phyloP scores from a whole-genome alignment of 2,888 invertebrate genomes.

The Hypercompe scribonia region DNA sequence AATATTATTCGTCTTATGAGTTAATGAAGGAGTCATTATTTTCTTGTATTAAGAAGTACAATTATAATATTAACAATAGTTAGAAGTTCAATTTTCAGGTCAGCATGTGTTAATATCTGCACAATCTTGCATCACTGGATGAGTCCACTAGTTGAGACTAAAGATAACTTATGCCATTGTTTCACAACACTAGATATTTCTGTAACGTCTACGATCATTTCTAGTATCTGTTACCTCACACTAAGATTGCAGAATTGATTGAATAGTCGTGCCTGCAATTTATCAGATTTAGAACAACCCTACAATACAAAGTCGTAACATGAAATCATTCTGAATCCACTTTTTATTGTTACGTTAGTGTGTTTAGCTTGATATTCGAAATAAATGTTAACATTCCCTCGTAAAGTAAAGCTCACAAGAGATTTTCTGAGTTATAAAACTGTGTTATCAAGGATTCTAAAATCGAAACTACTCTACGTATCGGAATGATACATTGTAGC shows the following conservation, averaged over 20 bases:
- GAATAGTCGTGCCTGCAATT: constrained; percentile 19
- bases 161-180: constrained; percentile 25
- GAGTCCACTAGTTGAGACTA: no score
- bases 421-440: constrained; percentile 45
- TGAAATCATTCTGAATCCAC: constrained; percentile 6
- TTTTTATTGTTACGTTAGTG: constrained; percentile 36
- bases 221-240: constrained; percentile 36
- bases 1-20: background rate
- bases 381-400: constrained; percentile 43
- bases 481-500: constrained; percentile 33
- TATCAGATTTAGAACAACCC: constrained; percentile 24
- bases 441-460: constrained; percentile 38
- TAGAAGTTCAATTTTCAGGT: constrained; percentile 31
- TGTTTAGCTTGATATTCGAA: constrained; percentile 36
- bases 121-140: constrained; percentile 39
- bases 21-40: constrained; percentile 23
- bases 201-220: constrained; percentile 38
- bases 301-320: constrained; percentile 16
- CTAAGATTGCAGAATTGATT: constrained; percentile 26
- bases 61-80: constrained; percentile 34
- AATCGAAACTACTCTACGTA: constrained; percentile 35
- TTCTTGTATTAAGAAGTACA: constrained; percentile 21
- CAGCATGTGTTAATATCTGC: constrained; percentile 45
- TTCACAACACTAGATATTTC: constrained; percentile 37
- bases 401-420: constrained; percentile 45